Base-by-base conservation (phyloP, 2,113 vertebrate species). In the Elaphurus davidianus region DNA sequence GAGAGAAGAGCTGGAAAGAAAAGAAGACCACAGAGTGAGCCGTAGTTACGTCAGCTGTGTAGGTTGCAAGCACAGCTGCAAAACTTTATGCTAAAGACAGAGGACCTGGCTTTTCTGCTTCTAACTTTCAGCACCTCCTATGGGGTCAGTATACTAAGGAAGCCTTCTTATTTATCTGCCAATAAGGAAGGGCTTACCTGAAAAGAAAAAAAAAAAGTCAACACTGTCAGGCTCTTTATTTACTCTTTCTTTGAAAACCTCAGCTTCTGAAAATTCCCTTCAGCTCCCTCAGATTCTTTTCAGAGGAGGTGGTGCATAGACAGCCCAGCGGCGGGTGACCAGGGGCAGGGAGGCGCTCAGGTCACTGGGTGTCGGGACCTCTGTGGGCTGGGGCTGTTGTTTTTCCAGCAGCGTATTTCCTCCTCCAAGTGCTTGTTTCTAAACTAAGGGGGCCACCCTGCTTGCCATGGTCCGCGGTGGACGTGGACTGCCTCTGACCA, bases 1-100 rank as follows among this genome's bases (percentile, higher is more conserved):
- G 99, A 95, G 98, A 99, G 98, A 99, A 99, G 98, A 99, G 97
- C 96, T 99, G 99, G 99, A 99, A 99, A 97, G 99, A 99, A 57
- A 99, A 98, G 93, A 99, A 99, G 98, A 98, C 96, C 76, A 97
- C 98, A 0, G 99, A 99, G 96, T 99, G 98, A 98, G 0, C 19
- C 1, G 12, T 6, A 0, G 45, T 7, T 21, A 5, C 8, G 0
- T 6, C 87, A 9, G 13, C 6, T 13, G 1, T 12, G 45, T 43
- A 15, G 30, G 0, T 40, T 62, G 0, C 0, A 0, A 19, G 88
- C 21, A 1, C n/a, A 83, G 54, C 97, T 40, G 55, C 85, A 86
- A 3, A 94, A 97, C 50, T 87, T 59, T 16, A 7, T 5, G 93
- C 96, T 87, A 4, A 52, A 93, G 87, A 78, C 89, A 21, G 40